Conservation (phyloP, 2,888 invertebrate species). For the Harpagoxenus sublaevis region DNA sequence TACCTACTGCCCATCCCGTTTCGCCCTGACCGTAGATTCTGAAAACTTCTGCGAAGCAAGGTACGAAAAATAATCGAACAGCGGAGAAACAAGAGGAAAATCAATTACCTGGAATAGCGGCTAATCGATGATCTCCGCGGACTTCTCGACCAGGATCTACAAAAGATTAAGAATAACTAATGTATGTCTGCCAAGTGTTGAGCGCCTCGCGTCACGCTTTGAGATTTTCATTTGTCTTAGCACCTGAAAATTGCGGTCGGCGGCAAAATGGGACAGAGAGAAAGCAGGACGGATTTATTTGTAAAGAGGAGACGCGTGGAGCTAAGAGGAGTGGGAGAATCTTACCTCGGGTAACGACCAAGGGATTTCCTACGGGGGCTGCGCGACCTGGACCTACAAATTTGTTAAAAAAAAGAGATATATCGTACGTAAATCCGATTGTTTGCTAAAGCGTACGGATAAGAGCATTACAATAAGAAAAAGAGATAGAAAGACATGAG, state of each 20-base stretch:
- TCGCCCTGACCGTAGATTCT: slow-evolving; percentile 64
- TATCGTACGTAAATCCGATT: slow-evolving; percentile 75
- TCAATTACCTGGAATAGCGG: slow-evolving; percentile 81
- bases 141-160: slow-evolving; percentile 83
- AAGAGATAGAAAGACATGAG: slow-evolving; percentile 53
- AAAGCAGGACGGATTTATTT: neutral
- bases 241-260: slow-evolving; percentile 77
- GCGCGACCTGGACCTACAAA: slow-evolving; percentile 83
- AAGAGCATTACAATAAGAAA: slow-evolving; percentile 59
- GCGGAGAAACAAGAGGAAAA: slow-evolving; percentile 10
- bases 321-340: slow-evolving; percentile 57
- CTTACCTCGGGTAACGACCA: slow-evolving; percentile 82
- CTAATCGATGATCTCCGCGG: slow-evolving; percentile 77
- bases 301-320: slow-evolving; percentile 34
- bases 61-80: slow-evolving; percentile 58
- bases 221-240: slow-evolving; percentile 71
- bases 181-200: slow-evolving; percentile 75
- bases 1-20: slow-evolving; percentile 45
- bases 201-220: slow-evolving; percentile 63
- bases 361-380: slow-evolving; percentile 80
- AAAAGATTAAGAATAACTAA: slow-evolving; percentile 81
- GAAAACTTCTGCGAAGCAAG: slow-evolving; percentile 70
- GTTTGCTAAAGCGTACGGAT: slow-evolving; percentile 68
- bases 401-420: slow-evolving; percentile 75
- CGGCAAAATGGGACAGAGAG: neutral